phyloP scores from a whole-genome alignment of 2,888 invertebrate genomes.

The Apamea monoglypha region DNA sequence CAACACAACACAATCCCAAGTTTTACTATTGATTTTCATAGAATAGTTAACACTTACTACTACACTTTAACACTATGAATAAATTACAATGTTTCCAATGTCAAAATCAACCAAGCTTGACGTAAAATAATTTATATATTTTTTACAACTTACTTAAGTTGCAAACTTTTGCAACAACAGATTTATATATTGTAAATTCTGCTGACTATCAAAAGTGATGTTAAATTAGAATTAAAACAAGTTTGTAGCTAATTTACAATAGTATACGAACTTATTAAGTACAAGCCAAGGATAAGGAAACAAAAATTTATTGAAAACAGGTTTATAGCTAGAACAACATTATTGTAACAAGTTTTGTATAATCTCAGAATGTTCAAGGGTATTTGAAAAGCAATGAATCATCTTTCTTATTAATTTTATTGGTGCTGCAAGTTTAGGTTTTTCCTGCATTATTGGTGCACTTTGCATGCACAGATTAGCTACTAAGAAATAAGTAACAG shows the following conservation, averaged over 20 bases:
- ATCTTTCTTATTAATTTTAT: constrained; percentile 23
- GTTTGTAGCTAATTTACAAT: background rate
- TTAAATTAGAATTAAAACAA: background rate
- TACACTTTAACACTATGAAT: background rate
- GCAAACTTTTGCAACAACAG: background rate
- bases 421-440: background rate
- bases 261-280: background rate
- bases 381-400: constrained; percentile 22
- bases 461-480: background rate
- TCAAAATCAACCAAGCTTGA: constrained; percentile 8
- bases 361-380: constrained; percentile 34
- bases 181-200: background rate
- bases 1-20: background rate
- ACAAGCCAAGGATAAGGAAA: constrained; percentile 25
- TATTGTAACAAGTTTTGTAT: background rate
- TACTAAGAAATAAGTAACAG: background rate
- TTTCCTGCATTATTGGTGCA: background rate
- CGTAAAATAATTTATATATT: background rate
- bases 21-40: background rate
- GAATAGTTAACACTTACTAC: background rate
- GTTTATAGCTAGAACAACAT: constrained; percentile 19
- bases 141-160: background rate
- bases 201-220: background rate
- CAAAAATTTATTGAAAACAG: constrained; percentile 24
- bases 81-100: background rate